phyloP scores from a whole-genome alignment of 2,797 vertebrate species.

The Crax fasciolata region DNA sequence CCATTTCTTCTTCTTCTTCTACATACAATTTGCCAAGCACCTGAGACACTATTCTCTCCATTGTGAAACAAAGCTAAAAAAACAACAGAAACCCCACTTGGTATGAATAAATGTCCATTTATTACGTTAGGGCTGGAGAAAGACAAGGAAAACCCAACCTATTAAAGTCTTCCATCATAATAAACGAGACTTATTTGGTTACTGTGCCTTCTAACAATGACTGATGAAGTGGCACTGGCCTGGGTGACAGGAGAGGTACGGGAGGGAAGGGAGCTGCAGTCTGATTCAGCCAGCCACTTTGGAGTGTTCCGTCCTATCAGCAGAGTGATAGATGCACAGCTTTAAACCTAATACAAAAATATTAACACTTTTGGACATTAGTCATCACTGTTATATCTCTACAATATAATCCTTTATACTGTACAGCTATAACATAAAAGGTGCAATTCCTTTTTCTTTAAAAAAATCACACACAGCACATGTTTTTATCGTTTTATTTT shows the following conservation, averaged over 20 bases:
- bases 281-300: slow-evolving; percentile 66
- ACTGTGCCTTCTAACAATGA: slow-evolving; percentile 69
- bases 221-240: slow-evolving; percentile 72
- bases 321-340: slow-evolving; percentile 80
- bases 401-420: slow-evolving; percentile 89
- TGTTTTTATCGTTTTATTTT: slow-evolving; percentile 97
- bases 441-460: slow-evolving; percentile 84
- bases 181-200: slow-evolving; percentile 71
- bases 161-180: slow-evolving; percentile 63
- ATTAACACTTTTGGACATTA: slow-evolving; percentile 87
- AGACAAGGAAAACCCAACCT: slow-evolving; percentile 70
- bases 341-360: slow-evolving; percentile 88
- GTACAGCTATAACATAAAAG: slow-evolving; percentile 89
- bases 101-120: slow-evolving; percentile 64
- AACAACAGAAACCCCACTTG: slow-evolving; percentile 68
- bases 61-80: slow-evolving; percentile 68
- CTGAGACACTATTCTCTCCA: slow-evolving; percentile 73
- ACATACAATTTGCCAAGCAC: slow-evolving; percentile 66
- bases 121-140: slow-evolving; percentile 67
- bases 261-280: slow-evolving; percentile 54
- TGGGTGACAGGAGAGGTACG: slow-evolving; percentile 55
- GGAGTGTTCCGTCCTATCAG: slow-evolving; percentile 76
- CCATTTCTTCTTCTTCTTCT: slow-evolving; percentile 70
- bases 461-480: slow-evolving; percentile 88
- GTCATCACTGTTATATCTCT: slow-evolving; percentile 87